These are phyloP conservation scores for Microplitis mediator DNA, from an alignment of 1,140 invertebrate species.

Conservation along the genomic window DNA sequence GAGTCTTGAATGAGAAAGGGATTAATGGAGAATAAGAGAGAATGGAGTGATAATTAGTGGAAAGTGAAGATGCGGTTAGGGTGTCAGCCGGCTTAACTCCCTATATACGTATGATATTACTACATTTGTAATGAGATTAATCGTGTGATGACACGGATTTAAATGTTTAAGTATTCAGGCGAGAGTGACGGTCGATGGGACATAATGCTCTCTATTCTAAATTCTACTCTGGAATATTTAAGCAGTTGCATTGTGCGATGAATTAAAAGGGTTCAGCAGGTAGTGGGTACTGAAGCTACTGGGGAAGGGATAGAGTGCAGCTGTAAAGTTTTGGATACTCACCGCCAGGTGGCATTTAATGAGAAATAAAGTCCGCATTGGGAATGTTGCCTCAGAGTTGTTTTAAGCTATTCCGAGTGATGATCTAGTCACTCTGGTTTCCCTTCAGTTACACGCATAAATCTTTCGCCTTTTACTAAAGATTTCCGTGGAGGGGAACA, in stretches of 20 bases:
- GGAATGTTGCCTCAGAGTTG: no score
- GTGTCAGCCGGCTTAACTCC: slow-evolving; percentile 3
- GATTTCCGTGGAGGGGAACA: slow-evolving; percentile 32
- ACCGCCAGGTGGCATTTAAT: no score
- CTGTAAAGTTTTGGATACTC: no score
- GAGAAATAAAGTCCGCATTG: no score
- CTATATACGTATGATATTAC: background rate
- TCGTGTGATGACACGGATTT: background rate
- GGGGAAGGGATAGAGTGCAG: no score
- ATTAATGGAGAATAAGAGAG: background rate
- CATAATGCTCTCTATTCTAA: background rate
- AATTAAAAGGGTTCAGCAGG: no score
- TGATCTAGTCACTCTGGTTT: slow-evolving; percentile 21
- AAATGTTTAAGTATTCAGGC: background rate
- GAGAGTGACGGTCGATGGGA: background rate
- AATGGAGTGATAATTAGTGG: background rate
- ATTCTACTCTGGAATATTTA: no score
- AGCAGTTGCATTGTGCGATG: no score
- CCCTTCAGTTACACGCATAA: slow-evolving; percentile 31
- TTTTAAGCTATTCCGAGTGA: no score
- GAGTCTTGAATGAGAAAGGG: background rate
- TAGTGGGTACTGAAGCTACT: no score
- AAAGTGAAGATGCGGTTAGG: slow-evolving; percentile 21
- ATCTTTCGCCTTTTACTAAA: slow-evolving; percentile 36
- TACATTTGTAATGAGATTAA: background rate